Evolutionary conservation across 2,888 invertebrate species (phyloP).

Genomic region (Neuroscelio doddi): DNA sequence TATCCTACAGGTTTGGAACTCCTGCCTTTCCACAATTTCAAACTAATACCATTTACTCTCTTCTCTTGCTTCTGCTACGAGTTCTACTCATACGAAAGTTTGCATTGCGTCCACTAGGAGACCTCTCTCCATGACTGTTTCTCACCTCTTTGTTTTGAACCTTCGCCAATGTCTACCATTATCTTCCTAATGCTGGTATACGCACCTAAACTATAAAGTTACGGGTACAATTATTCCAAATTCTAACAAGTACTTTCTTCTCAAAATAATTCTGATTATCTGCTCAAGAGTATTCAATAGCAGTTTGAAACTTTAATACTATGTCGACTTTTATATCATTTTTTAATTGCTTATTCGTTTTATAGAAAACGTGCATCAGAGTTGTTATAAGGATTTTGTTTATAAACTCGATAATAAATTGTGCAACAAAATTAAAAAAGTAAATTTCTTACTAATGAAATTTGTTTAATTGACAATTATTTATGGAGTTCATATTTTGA

Average conservation of each 20-base stretch:
- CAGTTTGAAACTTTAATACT: no score
- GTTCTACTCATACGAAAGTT: conserved; percentile 35
- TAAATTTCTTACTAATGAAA: no score
- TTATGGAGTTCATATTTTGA: no score
- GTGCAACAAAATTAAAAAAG: no score
- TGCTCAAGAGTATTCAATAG: no score
- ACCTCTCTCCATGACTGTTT: conserved; percentile 23
- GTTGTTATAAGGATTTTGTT: no score
- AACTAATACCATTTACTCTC: conserved; percentile 55
- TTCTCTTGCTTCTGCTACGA: conserved; percentile 11
- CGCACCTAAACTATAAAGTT: conserved; percentile 36
- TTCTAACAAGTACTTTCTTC: conserved; percentile 34
- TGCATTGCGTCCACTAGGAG: conserved; percentile 44
- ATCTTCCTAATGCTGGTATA: conserved; percentile 32
- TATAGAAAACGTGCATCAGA: no score
- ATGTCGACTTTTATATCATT: no score
- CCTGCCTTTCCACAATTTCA: conserved; percentile 42
- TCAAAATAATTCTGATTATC: conserved; percentile 26
- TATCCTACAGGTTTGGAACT: conserved; percentile 33
- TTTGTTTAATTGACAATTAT: no score
- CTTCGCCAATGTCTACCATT: conserved; percentile 39
- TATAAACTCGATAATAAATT: no score
- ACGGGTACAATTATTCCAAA: conserved; percentile 34
- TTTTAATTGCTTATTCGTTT: no score
- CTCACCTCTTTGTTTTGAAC: conserved; percentile 40